Base-by-base conservation (phyloP, 2,113 vertebrate genomes). In the Ornithorhynchus anatinus region DNA sequence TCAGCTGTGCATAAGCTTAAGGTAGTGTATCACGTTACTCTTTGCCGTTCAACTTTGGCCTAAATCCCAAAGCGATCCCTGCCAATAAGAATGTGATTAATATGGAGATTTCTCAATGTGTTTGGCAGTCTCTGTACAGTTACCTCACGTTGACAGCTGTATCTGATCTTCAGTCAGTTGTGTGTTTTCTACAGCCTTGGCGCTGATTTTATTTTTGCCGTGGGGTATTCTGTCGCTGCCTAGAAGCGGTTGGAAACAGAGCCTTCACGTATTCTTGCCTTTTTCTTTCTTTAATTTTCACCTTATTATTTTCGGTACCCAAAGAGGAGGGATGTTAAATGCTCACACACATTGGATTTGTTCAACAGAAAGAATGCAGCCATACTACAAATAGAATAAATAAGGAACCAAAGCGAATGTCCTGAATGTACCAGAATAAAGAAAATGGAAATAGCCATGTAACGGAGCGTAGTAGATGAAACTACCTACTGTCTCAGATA, bases 71-170 rank as follows among this genome's bases (percentile, higher is more conserved):
- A 69, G 72, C 48, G 44, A 64, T 82, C 39, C 67, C 74, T 80
- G 57, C 77, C 72, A 84, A 48, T 82, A 81, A 75, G 52, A 86
- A 14, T 61, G 47, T 76, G 45, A 67, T 82, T 57, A 85, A 66
- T 80, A 57, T 20, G 71, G 72, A 78, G 60, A 48, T 67, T 82
- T 81, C 70, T 88, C 29, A 56, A 38, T 79, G 40, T 85, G 53
- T 31, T 87, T 91, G 78, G 69, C 77, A 74, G 63, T 62, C 52
- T 59, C 66, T 71, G 39, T 50, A 17, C 69, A 72, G 12, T 84
- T 80, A 76, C 73, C 70, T 89, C 75, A 87, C 44, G 42, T 42
- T 76, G 72, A 80, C 77, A 89, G 84, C 84, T 91, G 82, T 80
- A 58, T 73, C 67, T 89, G 80, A 89, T 92, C 86, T 79, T 71